phyloP scores from a whole-genome alignment of 1,140 invertebrate species.

The Eciton burchellii region DNA sequence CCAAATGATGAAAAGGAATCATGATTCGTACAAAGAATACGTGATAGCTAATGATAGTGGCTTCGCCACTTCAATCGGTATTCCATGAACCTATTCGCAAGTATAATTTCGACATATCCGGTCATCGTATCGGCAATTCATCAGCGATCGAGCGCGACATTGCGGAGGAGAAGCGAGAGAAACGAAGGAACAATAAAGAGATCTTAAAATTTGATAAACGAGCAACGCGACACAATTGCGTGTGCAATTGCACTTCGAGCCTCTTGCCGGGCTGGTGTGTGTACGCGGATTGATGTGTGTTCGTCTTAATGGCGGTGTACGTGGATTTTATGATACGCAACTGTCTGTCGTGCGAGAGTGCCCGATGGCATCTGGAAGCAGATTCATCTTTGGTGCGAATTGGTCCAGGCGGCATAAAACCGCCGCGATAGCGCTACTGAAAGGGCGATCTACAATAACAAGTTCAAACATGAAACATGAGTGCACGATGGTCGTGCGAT shows the following conservation, averaged over 20 bases:
- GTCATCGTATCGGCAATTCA: slow-evolving; percentile 20
- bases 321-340: slow-evolving; percentile 61
- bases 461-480: not conserved
- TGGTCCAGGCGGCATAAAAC: slow-evolving; percentile 57
- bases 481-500: not conserved
- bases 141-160: slow-evolving; percentile 30
- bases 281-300: slow-evolving; percentile 53
- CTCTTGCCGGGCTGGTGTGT: slow-evolving; percentile 48
- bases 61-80: not conserved
- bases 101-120: not conserved
- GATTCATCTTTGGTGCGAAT: slow-evolving; percentile 68
- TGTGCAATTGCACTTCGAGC: slow-evolving; percentile 17
- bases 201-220: slow-evolving; percentile 39
- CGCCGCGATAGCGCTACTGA: slow-evolving; percentile 47
- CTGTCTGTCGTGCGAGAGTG: slow-evolving; percentile 41
- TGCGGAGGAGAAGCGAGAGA: no score
- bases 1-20: no score
- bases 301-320: slow-evolving; percentile 43
- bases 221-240: not conserved
- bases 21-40: not conserved
- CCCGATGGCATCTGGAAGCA: slow-evolving; percentile 44
- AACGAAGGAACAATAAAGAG: not conserved
- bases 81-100: not conserved
- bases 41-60: not conserved
- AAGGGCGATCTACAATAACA: slow-evolving; percentile 1